Percentiles rank a stretch among this genome's conserved stretches.
These are phyloP conservation scores for Caenorhabditis parvicauda DNA, from an alignment of 2,888 invertebrate species.

Conservation along the genomic window DNA sequence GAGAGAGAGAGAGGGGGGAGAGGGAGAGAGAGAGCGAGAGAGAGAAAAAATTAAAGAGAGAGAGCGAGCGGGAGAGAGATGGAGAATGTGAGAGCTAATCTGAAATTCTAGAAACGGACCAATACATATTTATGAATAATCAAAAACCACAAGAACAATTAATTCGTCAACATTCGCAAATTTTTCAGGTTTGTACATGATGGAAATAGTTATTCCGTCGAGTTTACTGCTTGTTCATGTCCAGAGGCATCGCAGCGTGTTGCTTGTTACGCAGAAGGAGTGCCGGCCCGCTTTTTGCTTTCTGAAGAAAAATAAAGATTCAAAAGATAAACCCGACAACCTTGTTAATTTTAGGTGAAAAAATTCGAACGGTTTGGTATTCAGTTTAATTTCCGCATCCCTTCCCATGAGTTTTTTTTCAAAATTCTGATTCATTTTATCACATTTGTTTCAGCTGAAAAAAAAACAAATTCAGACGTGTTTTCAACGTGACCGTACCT, in stretches of 20 bases:
- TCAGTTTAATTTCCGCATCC: neutral
- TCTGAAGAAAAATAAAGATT: conserved; percentile 18
- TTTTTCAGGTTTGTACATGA: no score
- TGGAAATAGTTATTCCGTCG: no score
- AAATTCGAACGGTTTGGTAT: neutral
- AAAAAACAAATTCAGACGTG: no score
- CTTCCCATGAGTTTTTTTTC: neutral
- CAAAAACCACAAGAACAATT: no score
- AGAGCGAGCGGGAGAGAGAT: no score
- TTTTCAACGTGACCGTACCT: no score
- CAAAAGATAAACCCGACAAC: neutral
- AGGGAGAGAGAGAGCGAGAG: conserved; percentile 9
- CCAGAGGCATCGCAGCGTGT: conserved; percentile 40
- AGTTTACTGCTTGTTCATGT: conserved; percentile 37
- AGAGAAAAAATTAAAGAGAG: conserved; percentile 6
- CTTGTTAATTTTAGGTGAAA: neutral
- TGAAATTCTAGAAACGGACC: conserved; percentile 20
- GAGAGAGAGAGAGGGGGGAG: neutral
- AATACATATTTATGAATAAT: no score
- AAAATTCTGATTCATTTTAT: no score
- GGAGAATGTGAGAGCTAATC: neutral
- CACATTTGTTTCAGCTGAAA: no score
- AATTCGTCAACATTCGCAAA: no score
- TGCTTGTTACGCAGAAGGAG: conserved; percentile 44
- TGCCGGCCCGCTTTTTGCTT: conserved; percentile 30